Percentiles rank a stretch among this genome's conserved stretches.
phyloP scores from a whole-genome alignment of 1,140 invertebrate species.

The Aphidius ervi region DNA sequence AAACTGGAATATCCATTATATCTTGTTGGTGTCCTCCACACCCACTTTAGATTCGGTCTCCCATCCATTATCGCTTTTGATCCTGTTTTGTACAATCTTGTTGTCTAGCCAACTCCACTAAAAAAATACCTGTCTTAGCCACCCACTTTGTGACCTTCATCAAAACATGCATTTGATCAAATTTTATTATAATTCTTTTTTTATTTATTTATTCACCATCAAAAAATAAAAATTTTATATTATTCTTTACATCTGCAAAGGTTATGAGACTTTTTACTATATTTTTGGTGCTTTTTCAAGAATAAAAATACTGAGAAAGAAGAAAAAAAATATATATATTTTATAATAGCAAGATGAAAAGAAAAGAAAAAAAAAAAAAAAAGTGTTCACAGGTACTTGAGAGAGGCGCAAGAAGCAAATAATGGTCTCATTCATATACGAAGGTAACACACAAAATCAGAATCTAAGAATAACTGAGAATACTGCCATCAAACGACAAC shows the following conservation, averaged over 20 bases:
- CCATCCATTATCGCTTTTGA: slow-evolving; percentile 10
- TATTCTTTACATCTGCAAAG: too few species aligned
- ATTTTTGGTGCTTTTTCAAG: too few species aligned
- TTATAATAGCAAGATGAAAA: too few species aligned
- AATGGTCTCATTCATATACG: slow-evolving; percentile 35
- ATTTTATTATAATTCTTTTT: not conserved
- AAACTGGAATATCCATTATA: slow-evolving; percentile 11
- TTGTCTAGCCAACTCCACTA: not conserved
- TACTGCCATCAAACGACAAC: too few species aligned
- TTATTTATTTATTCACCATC: not conserved
- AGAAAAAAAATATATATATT: too few species aligned
- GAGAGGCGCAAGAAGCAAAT: slow-evolving; percentile 34
- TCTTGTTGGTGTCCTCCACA: not conserved
- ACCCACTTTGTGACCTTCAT: slow-evolving; percentile 7
- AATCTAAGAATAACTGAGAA: too few species aligned
- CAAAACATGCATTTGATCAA: too few species aligned
- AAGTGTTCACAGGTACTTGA: slow-evolving; percentile 12
- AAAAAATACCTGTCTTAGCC: slow-evolving; percentile 3
- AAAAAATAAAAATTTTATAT: too few species aligned
- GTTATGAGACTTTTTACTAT: too few species aligned
- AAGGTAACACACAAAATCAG: slow-evolving; percentile 25
- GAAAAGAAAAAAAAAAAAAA: not conserved
- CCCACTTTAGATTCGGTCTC: slow-evolving; percentile 10
- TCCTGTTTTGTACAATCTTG: slow-evolving; percentile 10
- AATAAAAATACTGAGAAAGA: too few species aligned